phyloP scores from a whole-genome alignment of 2,797 vertebrate species.

The Esox lucius region DNA sequence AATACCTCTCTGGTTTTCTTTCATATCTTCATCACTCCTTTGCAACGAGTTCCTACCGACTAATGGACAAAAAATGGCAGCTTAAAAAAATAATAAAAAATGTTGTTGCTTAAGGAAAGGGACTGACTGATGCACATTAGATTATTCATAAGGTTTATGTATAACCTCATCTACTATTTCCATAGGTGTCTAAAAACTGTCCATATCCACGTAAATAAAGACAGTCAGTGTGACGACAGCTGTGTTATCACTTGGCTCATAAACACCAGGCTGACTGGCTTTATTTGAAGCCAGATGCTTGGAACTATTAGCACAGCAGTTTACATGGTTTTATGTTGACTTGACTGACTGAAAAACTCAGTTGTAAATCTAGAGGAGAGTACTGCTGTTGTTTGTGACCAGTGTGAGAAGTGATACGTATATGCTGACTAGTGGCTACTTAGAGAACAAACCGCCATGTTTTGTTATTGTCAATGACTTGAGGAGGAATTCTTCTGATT shows the following conservation, averaged over 20 bases:
- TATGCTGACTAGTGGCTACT: background rate
- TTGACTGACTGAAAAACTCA: conserved; percentile 35
- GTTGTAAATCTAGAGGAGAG: conserved; percentile 14
- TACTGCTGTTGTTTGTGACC: background rate
- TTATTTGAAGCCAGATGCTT: conserved; percentile 30
- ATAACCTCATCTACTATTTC: background rate
- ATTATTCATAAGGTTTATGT: background rate
- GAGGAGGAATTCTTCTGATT: background rate
- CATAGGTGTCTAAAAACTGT: conserved; percentile 4
- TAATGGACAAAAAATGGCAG: background rate
- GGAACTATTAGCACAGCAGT: background rate
- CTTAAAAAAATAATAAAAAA: background rate
- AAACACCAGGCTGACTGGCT: conserved; percentile 31
- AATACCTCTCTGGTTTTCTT: background rate
- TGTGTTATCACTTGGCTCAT: conserved; percentile 40
- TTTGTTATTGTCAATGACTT: background rate
- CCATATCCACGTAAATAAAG: conserved; percentile 25
- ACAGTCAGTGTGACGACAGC: conserved; percentile 39
- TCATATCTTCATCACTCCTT: background rate
- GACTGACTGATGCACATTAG: background rate
- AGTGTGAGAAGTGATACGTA: background rate
- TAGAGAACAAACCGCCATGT: background rate
- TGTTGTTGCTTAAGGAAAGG: background rate
- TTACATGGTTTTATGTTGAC: conserved; percentile 29
- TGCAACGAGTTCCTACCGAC: background rate